Evolutionary conservation across 2,113 vertebrate species (phyloP).

Genomic region (Pungitius pungitius): DNA sequence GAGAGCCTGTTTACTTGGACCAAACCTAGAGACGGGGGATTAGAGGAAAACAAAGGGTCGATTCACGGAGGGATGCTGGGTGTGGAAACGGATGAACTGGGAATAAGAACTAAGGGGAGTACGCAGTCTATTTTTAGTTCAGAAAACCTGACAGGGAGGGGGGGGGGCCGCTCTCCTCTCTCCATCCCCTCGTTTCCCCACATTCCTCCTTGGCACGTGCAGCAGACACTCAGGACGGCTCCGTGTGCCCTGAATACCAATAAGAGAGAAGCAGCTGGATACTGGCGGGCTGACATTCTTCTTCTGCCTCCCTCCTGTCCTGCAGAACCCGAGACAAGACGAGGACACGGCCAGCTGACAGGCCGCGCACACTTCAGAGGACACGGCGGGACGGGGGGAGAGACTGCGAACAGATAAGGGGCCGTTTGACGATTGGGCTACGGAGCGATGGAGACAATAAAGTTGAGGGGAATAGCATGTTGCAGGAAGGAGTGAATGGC

Average conservation of each 20-base stretch:
- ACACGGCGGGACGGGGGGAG: constrained; percentile 36
- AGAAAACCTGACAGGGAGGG: constrained; percentile 60
- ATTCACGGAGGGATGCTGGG: constrained; percentile 42
- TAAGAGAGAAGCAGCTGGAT: constrained; percentile 74
- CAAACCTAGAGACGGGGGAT: constrained; percentile 38
- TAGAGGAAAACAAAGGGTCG: constrained; percentile 37
- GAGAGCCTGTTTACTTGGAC: constrained; percentile 59
- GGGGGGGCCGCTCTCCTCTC: constrained; percentile 44
- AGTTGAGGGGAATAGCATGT: constrained; percentile 1
- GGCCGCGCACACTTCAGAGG: constrained; percentile 59
- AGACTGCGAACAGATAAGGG: constrained; percentile 50
- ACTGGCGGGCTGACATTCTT: constrained; percentile 73
- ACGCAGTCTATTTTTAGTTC: constrained; percentile 76
- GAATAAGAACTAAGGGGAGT: constrained; percentile 66
- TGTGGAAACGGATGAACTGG: constrained; percentile 59
- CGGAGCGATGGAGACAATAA: constrained; percentile 39
- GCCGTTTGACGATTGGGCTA: constrained; percentile 46
- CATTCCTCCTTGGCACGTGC: constrained; percentile 76
- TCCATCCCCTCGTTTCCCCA: constrained; percentile 60
- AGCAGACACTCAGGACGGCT: constrained; percentile 63
- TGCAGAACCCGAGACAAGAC: constrained; percentile 57
- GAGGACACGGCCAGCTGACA: constrained; percentile 61
- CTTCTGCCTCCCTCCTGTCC: constrained; percentile 68
- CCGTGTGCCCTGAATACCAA: constrained; percentile 74
- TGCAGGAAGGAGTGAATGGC: neutral